phyloP scores from a whole-genome alignment of 2,113 vertebrate species.

The Carassius gibelio region DNA sequence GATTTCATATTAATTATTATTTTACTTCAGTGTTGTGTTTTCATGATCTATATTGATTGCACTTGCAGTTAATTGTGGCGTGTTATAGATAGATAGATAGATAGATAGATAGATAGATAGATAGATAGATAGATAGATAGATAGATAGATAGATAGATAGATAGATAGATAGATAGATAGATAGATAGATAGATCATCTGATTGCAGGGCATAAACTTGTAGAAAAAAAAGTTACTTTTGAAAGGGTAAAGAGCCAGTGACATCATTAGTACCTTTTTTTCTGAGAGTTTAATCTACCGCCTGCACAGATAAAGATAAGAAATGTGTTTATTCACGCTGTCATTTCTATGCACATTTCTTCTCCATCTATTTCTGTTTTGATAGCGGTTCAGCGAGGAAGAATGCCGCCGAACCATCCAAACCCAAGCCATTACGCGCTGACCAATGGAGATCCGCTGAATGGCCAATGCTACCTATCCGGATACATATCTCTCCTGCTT shows the following conservation, averaged over 20 bases:
- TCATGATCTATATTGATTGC: background rate
- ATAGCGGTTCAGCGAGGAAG: slow-evolving; percentile 95
- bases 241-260: background rate
- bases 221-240: background rate
- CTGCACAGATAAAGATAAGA: background rate
- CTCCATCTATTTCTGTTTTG: slow-evolving; percentile 81
- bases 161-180: background rate
- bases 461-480: slow-evolving; percentile 95
- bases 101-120: slow-evolving; percentile 25
- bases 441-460: slow-evolving; percentile 93
- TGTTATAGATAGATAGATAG: background rate
- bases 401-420: slow-evolving; percentile 90
- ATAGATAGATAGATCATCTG: background rate
- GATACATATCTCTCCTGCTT: slow-evolving; percentile 96
- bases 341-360: slow-evolving; percentile 41
- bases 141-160: slow-evolving; percentile 18
- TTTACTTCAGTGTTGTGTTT: too few species aligned
- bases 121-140: slow-evolving; percentile 19
- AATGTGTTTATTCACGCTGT: background rate
- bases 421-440: slow-evolving; percentile 92
- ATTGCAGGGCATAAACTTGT: background rate
- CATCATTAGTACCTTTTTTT: background rate
- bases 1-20: background rate
- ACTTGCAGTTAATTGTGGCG: background rate
- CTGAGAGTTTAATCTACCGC: too few species aligned